Base-by-base conservation (phyloP, 1,140 invertebrate species). In the Pseudobourletiella spinata region DNA sequence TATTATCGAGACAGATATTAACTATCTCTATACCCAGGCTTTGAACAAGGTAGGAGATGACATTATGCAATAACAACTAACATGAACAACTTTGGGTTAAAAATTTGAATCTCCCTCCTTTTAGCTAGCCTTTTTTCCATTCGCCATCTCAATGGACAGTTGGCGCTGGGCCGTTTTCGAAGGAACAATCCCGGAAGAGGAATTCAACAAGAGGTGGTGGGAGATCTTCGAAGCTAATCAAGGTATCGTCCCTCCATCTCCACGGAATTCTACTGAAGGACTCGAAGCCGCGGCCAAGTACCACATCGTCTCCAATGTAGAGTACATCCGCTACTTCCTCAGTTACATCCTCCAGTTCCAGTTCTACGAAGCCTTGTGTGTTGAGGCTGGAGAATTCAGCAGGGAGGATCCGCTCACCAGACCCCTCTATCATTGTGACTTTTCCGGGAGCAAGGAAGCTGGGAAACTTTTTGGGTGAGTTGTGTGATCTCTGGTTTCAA, bases 161-260 rank as follows among this genome's bases (percentile, higher is more conserved):
- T 79, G 74, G 74, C 59, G 78, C 15, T 79, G 76, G 76, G 73
- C 71, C 57, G 72, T 78, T 1, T 79, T 78, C 64, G 70, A 70
- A 51, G 76, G 76, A 1, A 67, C 71, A 35, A 73, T 74, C 3
- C 51, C 61, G 15, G 50, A 69, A 18, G 57, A 72, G 0, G 50
- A 74, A n/a, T 77, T 75, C 52, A 79, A 79, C 60, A 15, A 71
- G 16, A 68, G 74, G 48, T 79, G 78, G 78, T 79, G 78, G 78
- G 70, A 76, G 46, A 56, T 78, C 3, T 72, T 76, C n/a, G 8
- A 39, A n/a, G 80, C 82, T 70, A 88, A 87, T 66, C 83, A 87
- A 25, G 89, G 89, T 1, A 82, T 88, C 22, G 89, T 90, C 70
- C 89, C 91, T 1, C 89, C 90, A 14, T 84, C 90, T 2, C 75